Percentiles rank a stretch among this genome's conserved stretches.
These are phyloP conservation scores for Bettongia penicillata DNA, from an alignment of 2,113 vertebrate genomes.

Conservation along the genomic window DNA sequence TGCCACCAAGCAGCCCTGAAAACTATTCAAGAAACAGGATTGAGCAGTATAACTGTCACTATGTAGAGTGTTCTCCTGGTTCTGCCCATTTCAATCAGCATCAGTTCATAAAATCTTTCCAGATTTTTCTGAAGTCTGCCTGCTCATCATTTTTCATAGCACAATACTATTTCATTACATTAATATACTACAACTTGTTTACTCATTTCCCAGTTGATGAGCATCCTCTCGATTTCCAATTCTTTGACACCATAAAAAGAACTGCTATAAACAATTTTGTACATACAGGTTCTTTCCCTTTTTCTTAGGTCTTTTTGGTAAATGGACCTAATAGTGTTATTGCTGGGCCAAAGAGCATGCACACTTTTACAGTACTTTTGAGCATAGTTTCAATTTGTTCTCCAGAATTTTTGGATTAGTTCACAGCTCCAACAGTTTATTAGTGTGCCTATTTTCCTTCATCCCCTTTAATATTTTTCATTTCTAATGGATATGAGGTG, in stretches of 20 bases:
- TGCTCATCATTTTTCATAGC: not conserved
- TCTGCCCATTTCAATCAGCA: not conserved
- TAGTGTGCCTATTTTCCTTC: not conserved
- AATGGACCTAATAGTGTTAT: not conserved
- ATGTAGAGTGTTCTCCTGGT: not conserved
- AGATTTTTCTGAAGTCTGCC: not conserved
- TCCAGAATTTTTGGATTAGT: not conserved
- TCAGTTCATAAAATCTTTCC: not conserved
- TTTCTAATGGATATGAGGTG: not conserved
- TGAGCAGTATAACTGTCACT: not conserved
- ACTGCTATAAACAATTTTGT: too few species aligned
- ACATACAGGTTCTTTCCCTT: not conserved
- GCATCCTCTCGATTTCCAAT: not conserved
- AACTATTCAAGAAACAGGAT: not conserved
- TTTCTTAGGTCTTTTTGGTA: not conserved
- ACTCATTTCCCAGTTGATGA: not conserved
- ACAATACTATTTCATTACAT: not conserved
- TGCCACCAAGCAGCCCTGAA: not conserved
- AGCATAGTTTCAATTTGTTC: not conserved
- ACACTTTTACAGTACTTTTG: not conserved
- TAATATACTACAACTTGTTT: not conserved
- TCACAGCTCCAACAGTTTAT: not conserved
- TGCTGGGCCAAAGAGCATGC: not conserved
- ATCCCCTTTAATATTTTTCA: not conserved
- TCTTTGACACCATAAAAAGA: not conserved